Conservation (phyloP, 2,888 invertebrate genomes). For the Melieria crassipennis region DNA sequence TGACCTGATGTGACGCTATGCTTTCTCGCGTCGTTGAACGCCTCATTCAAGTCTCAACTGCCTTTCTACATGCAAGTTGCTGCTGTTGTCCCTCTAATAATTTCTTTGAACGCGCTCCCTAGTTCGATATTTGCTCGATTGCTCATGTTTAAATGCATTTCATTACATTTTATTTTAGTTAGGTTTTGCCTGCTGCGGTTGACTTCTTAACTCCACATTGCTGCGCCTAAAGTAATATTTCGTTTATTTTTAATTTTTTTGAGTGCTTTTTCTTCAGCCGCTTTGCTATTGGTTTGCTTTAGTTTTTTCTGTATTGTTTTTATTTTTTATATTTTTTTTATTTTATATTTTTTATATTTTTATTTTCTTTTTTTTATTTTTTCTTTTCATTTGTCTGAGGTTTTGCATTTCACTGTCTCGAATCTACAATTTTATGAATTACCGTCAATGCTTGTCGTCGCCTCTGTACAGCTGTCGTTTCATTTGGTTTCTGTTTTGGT, state of each 20-base stretch:
- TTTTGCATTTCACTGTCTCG: constrained; percentile 26
- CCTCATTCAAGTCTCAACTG: no score
- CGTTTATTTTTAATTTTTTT: constrained; percentile 2
- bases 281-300: neutral
- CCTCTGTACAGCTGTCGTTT: neutral
- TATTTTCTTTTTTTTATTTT: neutral
- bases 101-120: no score
- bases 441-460: constrained; percentile 5
- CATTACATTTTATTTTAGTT: no score
- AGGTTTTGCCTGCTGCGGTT: no score
- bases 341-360: neutral
- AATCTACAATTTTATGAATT: constrained; percentile 28
- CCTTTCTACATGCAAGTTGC: no score
- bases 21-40: no score
- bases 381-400: neutral
- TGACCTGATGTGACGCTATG: no score
- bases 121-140: no score
- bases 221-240: no score
- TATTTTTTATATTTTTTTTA: neutral
- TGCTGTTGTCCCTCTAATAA: no score
- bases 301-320: constrained; percentile 7
- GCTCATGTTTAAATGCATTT: no score
- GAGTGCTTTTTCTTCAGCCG: neutral
- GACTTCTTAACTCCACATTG: no score
- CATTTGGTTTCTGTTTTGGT: neutral